A percentile compares a stretch with the other conserved stretches of the same genome.
phyloP scores from a whole-genome alignment of 2,113 vertebrate species.

The Nycticebus coucang region DNA sequence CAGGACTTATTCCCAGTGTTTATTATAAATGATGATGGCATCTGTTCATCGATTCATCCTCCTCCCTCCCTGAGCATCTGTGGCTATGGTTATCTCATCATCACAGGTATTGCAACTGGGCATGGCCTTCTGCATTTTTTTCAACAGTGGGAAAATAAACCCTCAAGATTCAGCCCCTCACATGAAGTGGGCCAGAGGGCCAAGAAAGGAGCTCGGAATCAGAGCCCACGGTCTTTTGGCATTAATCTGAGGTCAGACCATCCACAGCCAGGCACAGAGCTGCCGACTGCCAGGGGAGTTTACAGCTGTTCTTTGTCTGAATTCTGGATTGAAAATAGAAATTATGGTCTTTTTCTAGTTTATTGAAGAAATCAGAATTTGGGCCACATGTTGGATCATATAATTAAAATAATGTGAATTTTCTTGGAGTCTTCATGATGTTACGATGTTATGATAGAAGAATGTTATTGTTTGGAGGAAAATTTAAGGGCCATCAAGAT shows the following conservation, averaged over 20 bases:
- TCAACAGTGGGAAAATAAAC: not conserved
- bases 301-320: not conserved
- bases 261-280: too few relatives aligned
- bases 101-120: conserved; percentile 61
- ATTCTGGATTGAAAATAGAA: not conserved
- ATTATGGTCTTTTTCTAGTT: not conserved
- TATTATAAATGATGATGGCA: conserved; percentile 70
- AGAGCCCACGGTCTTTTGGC: not conserved
- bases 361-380: not conserved
- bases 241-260: not conserved
- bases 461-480: not conserved
- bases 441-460: not conserved
- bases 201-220: not conserved
- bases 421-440: not conserved
- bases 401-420: not conserved
- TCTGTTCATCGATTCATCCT: conserved; percentile 68
- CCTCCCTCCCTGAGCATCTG: conserved; percentile 42
- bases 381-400: not conserved
- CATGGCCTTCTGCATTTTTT: conserved; percentile 28
- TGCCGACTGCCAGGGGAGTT: not conserved
- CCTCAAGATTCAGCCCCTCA: not conserved
- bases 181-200: not conserved
- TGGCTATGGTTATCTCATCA: conserved; percentile 69
- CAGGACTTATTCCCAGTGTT: conserved; percentile 50
- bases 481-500: not conserved